Base-by-base conservation (phyloP, 2,888 invertebrate species). In the Drosophila incognita region DNA sequence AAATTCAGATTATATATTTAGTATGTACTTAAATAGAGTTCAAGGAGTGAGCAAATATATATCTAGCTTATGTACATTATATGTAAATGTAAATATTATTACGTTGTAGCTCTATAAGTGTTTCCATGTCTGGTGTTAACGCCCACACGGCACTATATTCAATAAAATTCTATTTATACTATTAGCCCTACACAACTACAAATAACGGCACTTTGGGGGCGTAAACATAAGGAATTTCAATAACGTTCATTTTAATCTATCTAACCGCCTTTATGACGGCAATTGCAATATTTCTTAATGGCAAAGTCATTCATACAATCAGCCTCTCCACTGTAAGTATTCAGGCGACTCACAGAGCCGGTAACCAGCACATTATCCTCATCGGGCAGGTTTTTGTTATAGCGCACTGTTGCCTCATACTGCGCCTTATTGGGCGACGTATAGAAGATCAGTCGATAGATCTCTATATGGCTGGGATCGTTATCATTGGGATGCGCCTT, bases 321-420 rank as follows among this genome's bases (percentile, higher is more conserved):
- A 69, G 95, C 94, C 83, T 94, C 94, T 5, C 92, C 89, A 40
- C 82, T 91, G 81, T 95, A 95, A 35, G 79, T 91, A 81, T 95
- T 94, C n/a, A 95, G 90, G 38, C 95, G 93, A 91, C 95, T 96
- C 13, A 96, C 94, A 48, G 94, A 94, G 18, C 95, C 96, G 11
- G 95, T 92, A 8, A 95, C 82, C 72, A 93, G 86, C 67, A 94
- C 94, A 31, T 91, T 89, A 4, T 92, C 89, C 2, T 85, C 91
- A 5, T 82, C 76, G 6, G 81, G 73, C 13, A 76, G 36, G 1
- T 11, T 52, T 21, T 81, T 69, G 62, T 92, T 91, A 57, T 94
- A 93, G 18, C 94, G 92, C 2, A 97, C 94, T 0, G 96, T 96
- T 0, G 95, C 95, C 92, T 97, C 97, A 85, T 96, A 97, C 42